Percentiles rank a stretch among this genome's conserved stretches.
Evolutionary conservation across 2,888 invertebrate genomes (phyloP).

Genomic region (Nematopogon swammerdamellus): DNA sequence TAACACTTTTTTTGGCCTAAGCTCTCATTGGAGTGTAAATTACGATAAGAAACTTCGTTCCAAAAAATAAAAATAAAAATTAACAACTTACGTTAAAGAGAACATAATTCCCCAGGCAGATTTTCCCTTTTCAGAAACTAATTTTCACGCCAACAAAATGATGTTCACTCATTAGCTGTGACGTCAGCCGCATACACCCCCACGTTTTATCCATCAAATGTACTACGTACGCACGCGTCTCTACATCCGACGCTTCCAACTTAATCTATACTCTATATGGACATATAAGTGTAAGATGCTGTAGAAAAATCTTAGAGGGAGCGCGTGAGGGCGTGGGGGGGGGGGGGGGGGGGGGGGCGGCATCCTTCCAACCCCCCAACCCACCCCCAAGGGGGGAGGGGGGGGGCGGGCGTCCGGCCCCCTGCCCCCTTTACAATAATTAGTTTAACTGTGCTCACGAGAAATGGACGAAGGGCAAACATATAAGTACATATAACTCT

Average conservation of each 20-base stretch:
- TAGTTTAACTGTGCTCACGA: conserved; percentile 4
- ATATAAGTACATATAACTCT: too few species aligned
- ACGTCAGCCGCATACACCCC: background rate
- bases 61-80: too few species aligned
- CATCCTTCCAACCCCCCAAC: background rate
- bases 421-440: conserved; percentile 5
- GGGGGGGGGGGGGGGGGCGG: background rate
- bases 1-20: too few species aligned
- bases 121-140: too few species aligned
- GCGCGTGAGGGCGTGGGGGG: background rate
- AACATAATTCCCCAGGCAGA: too few species aligned
- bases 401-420: background rate
- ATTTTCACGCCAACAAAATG: background rate
- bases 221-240: background rate
- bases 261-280: background rate
- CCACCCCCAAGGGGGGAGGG: background rate
- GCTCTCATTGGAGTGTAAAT: too few species aligned
- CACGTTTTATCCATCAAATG: background rate
- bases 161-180: background rate
- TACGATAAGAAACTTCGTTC: too few species aligned
- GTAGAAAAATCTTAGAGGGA: conserved; percentile 5
- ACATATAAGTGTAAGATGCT: background rate
- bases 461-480: background rate
- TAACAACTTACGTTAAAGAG: too few species aligned
- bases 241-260: background rate